A percentile compares a stretch with the other conserved stretches of the same genome.
These are phyloP conservation scores for Ridgeia piscesae DNA, from an alignment of 1,140 invertebrate species.

Conservation along the genomic window DNA sequence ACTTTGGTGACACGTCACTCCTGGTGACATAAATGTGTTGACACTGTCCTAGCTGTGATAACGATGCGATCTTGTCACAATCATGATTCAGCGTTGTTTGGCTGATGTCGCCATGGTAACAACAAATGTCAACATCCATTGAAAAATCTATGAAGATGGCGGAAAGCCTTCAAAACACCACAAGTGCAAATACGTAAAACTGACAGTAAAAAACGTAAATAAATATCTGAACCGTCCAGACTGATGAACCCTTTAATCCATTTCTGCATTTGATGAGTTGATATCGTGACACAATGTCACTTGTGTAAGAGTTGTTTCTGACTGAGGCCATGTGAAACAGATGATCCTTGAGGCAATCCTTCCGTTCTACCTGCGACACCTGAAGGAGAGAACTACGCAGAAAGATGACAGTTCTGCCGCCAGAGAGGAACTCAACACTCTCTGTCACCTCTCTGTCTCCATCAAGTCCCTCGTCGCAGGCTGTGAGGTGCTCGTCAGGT, in stretches of 20 bases:
- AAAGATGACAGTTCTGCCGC: conserved; percentile 65
- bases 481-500: conserved; percentile 91
- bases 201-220: too few relatives aligned
- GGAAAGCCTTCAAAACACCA: too few relatives aligned
- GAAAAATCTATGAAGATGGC: too few relatives aligned
- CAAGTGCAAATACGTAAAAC: too few relatives aligned
- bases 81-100: background rate
- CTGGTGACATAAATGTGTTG: background rate
- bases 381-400: conserved; percentile 84
- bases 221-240: too few relatives aligned
- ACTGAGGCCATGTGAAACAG: conserved; percentile 60
- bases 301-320: background rate
- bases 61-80: background rate
- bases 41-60: background rate
- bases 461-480: conserved; percentile 94
- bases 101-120: background rate
- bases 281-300: too few relatives aligned
- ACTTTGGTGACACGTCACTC: background rate
- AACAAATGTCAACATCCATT: too few relatives aligned
- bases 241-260: too few relatives aligned
- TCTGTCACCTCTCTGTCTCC: conserved; percentile 81
- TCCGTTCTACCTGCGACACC: conserved; percentile 80
- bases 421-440: conserved; percentile 83
- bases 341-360: conserved; percentile 94
- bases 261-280: too few relatives aligned